Percentiles rank a stretch among this genome's conserved stretches.
Evolutionary conservation across 2,113 vertebrate genomes (phyloP).

Genomic region (Camelus dromedarius): DNA sequence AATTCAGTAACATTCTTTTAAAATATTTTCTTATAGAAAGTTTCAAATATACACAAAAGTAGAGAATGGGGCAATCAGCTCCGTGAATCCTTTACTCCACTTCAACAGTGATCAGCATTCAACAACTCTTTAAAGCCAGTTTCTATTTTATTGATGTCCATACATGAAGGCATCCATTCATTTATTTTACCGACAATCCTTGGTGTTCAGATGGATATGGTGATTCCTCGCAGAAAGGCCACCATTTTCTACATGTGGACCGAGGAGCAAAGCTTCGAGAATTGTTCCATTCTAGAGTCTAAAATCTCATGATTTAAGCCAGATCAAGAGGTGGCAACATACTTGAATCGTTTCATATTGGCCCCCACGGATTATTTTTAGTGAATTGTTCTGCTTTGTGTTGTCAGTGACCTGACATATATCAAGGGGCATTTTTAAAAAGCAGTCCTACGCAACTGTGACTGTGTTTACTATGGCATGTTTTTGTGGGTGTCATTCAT

Average conservation of each 20-base stretch:
- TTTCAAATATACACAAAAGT: slow-evolving; percentile 34
- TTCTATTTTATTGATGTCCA: neutral
- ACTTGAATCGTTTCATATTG: neutral
- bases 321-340: neutral
- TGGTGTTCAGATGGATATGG: neutral
- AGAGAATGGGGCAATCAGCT: neutral
- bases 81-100: neutral
- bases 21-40: slow-evolving; percentile 32
- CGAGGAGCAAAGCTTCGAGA: neutral
- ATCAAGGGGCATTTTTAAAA: neutral
- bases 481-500: slow-evolving; percentile 30
- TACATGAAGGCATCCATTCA: neutral
- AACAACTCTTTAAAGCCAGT: slow-evolving; percentile 19
- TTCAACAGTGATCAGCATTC: slow-evolving; percentile 10
- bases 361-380: neutral
- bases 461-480: neutral
- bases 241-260: slow-evolving; percentile 34
- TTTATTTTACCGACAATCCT: slow-evolving; percentile 16
- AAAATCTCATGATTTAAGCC: slow-evolving; percentile 29
- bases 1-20: neutral
- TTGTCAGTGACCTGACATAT: neutral
- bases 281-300: neutral
- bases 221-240: slow-evolving; percentile 9
- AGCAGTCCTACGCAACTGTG: neutral
- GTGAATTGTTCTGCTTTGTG: slow-evolving; percentile 16